Evolutionary conservation across 2,888 invertebrate genomes (phyloP), one percentile per base, ranked within the genome.

Genomic region (Maniola hyperantus): DNA sequence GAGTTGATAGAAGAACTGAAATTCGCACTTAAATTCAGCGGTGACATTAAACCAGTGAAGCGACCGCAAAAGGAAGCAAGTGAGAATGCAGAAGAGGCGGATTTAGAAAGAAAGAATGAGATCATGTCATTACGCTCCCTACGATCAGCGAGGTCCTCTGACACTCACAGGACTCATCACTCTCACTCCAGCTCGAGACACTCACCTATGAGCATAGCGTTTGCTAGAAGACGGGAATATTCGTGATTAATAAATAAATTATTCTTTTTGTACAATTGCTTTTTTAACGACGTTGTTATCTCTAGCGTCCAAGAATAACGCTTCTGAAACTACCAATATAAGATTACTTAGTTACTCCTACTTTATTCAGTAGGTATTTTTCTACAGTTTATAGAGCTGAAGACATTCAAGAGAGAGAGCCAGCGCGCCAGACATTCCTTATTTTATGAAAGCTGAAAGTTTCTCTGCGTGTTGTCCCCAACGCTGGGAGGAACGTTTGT

Each of bases 11-110:
- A 93, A 74, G 96, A 96, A 78, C 73, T 96, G 46, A 94, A 93
- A 75, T 96, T 96, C 77, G 93, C 94, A 4, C 74, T 95, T 0
- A 93, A 92, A 70, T 96, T 95, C 77, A 94, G 93, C 69, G 94
- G 94, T 5, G 93, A 93, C 55, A 90, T 94, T 0, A 96, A 95
- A 75, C 94, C 94, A 1, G 93, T 94, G 2, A 88, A 89, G 57
- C 86, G 92, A 26, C 83, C 84, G 4, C 76, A 79, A 34, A 87
- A 83, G 51, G 78, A 80, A 0, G 44, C 20, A 7, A 74, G 70
- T 0, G 87, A 84, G 0, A 84, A 83, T 4, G 83, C 80, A n/a
- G 88, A 90, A 72, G 81, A 81, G 0, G 71, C 89, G 0, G 85
- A 83, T 18, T 68, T 78, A 59, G 83, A 91, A 72, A 83, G 73